Evolutionary conservation across 2,888 invertebrate genomes (phyloP).

Genomic region (Ischnus inquisitorius): DNA sequence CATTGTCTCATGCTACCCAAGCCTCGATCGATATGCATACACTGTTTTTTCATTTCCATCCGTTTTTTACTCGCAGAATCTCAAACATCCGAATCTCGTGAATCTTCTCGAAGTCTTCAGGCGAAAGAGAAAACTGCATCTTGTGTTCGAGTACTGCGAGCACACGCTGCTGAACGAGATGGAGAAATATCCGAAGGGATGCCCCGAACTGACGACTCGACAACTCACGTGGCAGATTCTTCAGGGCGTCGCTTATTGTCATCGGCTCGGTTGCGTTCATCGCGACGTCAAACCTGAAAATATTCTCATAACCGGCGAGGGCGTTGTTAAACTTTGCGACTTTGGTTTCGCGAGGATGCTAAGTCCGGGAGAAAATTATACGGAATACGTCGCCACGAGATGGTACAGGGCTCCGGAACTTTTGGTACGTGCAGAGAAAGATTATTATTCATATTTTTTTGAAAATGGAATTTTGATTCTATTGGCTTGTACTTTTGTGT

Average conservation of each 20-base stretch:
- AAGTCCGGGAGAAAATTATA: constrained; percentile 98
- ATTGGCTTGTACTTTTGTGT: constrained; percentile 24
- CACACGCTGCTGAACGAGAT: constrained; percentile 98
- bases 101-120: constrained; percentile 99
- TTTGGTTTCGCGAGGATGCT: constrained; percentile 99
- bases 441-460: not conserved
- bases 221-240: constrained; percentile 98
- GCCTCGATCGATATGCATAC: not conserved
- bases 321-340: constrained; percentile 98
- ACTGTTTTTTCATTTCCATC: constrained; percentile 52
- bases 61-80: constrained; percentile 89
- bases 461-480: not conserved
- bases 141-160: constrained; percentile 99
- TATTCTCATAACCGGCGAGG: constrained; percentile 96
- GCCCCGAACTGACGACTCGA: constrained; percentile 95
- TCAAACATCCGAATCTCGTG: constrained; percentile 99
- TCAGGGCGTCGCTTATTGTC: constrained; percentile 98
- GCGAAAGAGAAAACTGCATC: constrained; percentile 96
- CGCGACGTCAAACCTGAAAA: constrained; percentile 99
- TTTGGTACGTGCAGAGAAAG: constrained; percentile 85
- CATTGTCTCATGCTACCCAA: not conserved
- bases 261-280: constrained; percentile 98
- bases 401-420: constrained; percentile 99
- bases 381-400: constrained; percentile 99
- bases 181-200: constrained; percentile 97